A percentile compares a stretch with the other conserved stretches of the same genome.
These are phyloP conservation scores for Gobio occitaniae DNA, from an alignment of 2,797 vertebrate genomes.

Conservation along the genomic window DNA sequence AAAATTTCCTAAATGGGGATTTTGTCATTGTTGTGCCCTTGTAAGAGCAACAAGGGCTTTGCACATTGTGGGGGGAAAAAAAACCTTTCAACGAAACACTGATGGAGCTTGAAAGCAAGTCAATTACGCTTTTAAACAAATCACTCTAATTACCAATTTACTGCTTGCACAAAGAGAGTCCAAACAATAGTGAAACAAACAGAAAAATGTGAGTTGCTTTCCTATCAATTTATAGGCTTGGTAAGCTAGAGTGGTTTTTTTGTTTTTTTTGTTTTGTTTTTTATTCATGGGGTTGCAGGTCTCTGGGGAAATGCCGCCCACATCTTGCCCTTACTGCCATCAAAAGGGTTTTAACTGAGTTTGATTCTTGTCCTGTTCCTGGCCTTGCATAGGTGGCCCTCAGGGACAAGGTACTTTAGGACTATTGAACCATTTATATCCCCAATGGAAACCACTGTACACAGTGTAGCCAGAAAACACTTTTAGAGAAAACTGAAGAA, in stretches of 20 bases:
- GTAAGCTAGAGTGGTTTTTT: not conserved
- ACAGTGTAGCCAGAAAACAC: not conserved
- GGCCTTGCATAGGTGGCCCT: conserved; percentile 25
- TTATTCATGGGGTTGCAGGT: conserved; percentile 11
- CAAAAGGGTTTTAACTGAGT: conserved; percentile 36
- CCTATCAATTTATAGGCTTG: not conserved
- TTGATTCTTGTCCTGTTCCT: conserved; percentile 29
- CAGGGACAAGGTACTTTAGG: conserved; percentile 9
- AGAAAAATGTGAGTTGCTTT: conserved; percentile 15
- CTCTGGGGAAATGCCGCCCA: conserved; percentile 22
- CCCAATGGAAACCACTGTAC: not conserved
- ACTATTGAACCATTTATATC: conserved; percentile 19
- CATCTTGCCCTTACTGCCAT: conserved; percentile 21
- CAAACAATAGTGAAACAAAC: conserved; percentile 25
- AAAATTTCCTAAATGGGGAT: conserved; percentile 30
- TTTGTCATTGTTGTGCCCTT: conserved; percentile 42
- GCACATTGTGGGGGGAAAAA: not conserved
- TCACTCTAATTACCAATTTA: conserved; percentile 37
- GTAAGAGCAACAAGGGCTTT: conserved; percentile 7
- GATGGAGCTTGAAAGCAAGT: conserved; percentile 45
- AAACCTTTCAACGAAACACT: conserved; percentile 22
- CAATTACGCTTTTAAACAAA: conserved; percentile 47
- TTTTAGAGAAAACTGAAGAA: not conserved
- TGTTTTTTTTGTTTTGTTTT: not conserved
- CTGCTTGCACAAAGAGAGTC: conserved; percentile 8